phyloP scores from a whole-genome alignment of 2,797 vertebrate genomes.

The Chelmon rostratus region DNA sequence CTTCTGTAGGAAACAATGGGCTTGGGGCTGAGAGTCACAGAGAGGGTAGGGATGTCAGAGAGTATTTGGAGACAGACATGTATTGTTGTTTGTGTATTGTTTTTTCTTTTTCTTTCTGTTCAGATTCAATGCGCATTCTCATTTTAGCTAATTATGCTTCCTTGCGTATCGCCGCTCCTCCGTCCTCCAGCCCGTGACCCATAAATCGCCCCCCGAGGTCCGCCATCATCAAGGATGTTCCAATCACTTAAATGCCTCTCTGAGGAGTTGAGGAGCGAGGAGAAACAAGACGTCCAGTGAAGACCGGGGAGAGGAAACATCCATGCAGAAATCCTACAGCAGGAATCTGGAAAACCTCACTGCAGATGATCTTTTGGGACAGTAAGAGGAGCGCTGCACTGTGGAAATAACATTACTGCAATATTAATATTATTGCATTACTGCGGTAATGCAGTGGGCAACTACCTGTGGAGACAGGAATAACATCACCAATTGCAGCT shows the following conservation, averaged over 20 bases:
- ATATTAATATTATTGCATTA: conserved; percentile 39
- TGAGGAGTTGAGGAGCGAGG: conserved; percentile 7
- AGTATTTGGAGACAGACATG: background rate
- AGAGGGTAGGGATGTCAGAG: background rate
- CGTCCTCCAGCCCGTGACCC: conserved; percentile 10
- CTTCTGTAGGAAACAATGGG: background rate
- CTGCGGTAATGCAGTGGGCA: conserved; percentile 7
- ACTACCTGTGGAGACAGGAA: background rate
- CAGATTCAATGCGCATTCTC: background rate
- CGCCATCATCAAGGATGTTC: conserved; percentile 12
- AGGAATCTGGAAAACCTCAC: conserved; percentile 19
- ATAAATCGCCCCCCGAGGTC: background rate
- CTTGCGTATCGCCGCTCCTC: background rate
- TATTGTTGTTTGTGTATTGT: background rate
- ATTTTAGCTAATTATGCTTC: conserved; percentile 23
- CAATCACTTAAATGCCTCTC: conserved; percentile 32
- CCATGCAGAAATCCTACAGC: conserved; percentile 25
- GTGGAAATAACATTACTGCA: conserved; percentile 38
- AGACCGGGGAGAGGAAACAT: conserved; percentile 14
- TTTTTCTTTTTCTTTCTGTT: background rate
- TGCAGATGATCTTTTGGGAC: conserved; percentile 14
- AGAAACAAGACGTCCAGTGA: conserved; percentile 17
- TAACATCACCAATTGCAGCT: background rate
- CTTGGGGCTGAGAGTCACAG: background rate
- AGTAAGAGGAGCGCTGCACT: conserved; percentile 6